Base-by-base conservation (phyloP, 2,888 invertebrate species). In the Heliconius ethilla region DNA sequence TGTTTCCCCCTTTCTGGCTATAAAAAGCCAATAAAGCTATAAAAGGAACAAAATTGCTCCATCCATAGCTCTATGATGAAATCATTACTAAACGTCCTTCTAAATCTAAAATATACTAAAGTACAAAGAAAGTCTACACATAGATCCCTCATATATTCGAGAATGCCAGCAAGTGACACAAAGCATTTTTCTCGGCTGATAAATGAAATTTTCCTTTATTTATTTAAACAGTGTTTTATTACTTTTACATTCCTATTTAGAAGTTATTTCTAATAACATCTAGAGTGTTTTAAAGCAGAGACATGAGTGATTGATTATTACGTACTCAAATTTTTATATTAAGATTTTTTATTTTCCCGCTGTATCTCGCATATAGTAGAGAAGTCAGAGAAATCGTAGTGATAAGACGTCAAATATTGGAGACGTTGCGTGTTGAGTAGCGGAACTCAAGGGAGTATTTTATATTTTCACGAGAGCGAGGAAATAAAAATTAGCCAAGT, bases 111-210 rank as follows among this genome's bases (percentile, higher is more conserved):
- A 37, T n/a, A 37, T 0, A 13, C 13, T 25, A 69, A 69, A 69
- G 6, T 15, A 45, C 25, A 7, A 55, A 45, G 22, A 6, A 5
- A 10, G 59, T 15, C 77, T 77, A 77, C 45, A 77, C 66, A 77
- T 77, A 67, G n/a, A 22, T 27, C 27, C 37, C 77, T 74, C 77
- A 77, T 77, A 77, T 77, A 77, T 77, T 67, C 77, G 67, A 77
- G 77, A 77, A 77, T 77, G 77, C 72, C 74, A 33, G 67, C 66
- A 74, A 77, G 73, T 77, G 77, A 73, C 62, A 77, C 77, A 77
- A 74, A 74, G 77, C 77, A 73, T 77, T 77, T 77, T 77, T 77
- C 77, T 74, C 62, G 55, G 62, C 62, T 73, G 77, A 77, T 77
- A 77, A 77, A 77, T 77, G 73, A 77, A 77, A 77, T 77, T 77